A percentile compares a stretch with the other conserved stretches of the same genome.
Evolutionary conservation across 1,140 invertebrate genomes (phyloP).

Genomic region (Drosophila baimaii): DNA sequence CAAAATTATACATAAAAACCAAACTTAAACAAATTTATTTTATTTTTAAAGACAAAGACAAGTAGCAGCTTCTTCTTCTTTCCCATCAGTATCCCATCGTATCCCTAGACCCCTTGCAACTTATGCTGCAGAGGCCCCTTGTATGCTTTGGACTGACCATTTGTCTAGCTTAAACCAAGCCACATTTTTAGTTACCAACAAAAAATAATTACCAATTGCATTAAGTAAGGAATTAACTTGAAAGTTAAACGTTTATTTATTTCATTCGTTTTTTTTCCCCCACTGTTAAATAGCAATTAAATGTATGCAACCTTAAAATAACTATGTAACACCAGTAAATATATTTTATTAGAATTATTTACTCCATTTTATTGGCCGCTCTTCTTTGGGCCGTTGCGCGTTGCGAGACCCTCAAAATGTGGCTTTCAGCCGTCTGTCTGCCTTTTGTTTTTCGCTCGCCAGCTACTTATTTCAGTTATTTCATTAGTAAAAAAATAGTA

Average conservation of each 20-base stretch:
- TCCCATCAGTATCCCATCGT: no score
- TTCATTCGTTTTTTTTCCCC: not conserved
- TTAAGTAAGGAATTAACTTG: not conserved
- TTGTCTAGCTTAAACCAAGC: no score
- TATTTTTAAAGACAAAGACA: no score
- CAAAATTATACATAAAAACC: no score
- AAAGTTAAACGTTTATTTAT: not conserved
- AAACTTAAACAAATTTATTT: no score
- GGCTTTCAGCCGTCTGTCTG: constrained; percentile 28
- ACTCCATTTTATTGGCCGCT: constrained; percentile 23
- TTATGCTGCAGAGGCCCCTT: not conserved
- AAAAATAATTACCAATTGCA: no score
- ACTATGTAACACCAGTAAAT: constrained; percentile 2
- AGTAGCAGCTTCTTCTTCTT: no score
- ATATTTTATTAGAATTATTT: constrained; percentile 19
- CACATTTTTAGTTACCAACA: no score
- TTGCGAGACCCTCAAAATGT: constrained; percentile 31
- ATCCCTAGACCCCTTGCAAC: no score
- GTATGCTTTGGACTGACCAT: no score
- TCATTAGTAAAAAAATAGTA: constrained; percentile 41
- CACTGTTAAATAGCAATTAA: not conserved
- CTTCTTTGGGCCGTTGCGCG: constrained; percentile 32
- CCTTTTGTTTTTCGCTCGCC: constrained; percentile 39
- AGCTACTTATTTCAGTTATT: constrained; percentile 48
- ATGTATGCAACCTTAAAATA: constrained; percentile 4